Evolutionary conservation across 2,888 invertebrate genomes (phyloP).

Genomic region (Eucera pruinosa): DNA sequence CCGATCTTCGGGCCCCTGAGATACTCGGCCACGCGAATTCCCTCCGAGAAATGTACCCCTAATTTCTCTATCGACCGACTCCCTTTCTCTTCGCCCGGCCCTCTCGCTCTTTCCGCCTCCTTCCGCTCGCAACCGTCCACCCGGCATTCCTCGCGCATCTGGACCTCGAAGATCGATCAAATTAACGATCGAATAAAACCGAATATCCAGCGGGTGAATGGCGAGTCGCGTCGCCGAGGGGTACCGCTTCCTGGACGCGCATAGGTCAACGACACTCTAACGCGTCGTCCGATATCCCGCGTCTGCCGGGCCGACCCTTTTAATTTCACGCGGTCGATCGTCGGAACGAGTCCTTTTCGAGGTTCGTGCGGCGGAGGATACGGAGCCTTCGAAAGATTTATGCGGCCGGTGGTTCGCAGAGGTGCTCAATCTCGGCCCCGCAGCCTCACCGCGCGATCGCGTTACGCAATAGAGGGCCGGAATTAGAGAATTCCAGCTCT

Average conservation of each 20-base stretch:
- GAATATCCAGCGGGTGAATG: slow-evolving; percentile 24
- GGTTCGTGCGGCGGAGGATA: slow-evolving; percentile 59
- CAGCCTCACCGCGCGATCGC: no score
- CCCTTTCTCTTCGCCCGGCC: slow-evolving; percentile 8
- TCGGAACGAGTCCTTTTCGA: slow-evolving; percentile 64
- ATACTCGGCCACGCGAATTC: slow-evolving; percentile 42
- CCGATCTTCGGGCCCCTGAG: slow-evolving; percentile 56
- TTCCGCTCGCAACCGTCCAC: slow-evolving; percentile 13
- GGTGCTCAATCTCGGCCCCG: slow-evolving; percentile 72
- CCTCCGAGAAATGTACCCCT: slow-evolving; percentile 39
- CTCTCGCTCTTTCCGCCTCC: slow-evolving; percentile 23
- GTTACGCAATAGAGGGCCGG: no score
- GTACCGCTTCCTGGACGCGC: slow-evolving; percentile 50
- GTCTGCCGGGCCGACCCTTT: slow-evolving; percentile 57
- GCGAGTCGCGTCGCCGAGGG: slow-evolving; percentile 14
- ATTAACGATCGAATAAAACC: slow-evolving; percentile 53
- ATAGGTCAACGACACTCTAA: slow-evolving; percentile 66
- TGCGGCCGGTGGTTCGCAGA: slow-evolving; percentile 61
- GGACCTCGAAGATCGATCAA: slow-evolving; percentile 57
- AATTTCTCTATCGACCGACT: slow-evolving; percentile 52
- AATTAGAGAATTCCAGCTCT: no score
- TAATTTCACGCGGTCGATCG: slow-evolving; percentile 71
- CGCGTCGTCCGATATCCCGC: slow-evolving; percentile 49
- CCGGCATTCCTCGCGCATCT: slow-evolving; percentile 48
- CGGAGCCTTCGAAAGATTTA: slow-evolving; percentile 68